These are phyloP conservation scores for Leucania comma DNA, from an alignment of 2,888 invertebrate species.

Conservation along the genomic window DNA sequence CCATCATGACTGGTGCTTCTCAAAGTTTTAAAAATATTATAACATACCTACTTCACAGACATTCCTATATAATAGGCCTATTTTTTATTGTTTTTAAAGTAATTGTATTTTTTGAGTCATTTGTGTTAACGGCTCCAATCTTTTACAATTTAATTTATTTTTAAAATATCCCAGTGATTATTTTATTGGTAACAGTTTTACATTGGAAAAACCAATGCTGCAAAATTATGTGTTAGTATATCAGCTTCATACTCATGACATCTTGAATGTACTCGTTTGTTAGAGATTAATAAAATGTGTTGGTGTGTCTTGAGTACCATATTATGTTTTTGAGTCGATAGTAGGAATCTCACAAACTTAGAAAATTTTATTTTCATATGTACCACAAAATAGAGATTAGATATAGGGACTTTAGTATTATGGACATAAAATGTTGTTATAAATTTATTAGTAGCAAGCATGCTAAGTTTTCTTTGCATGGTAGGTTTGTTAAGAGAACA, in stretches of 20 bases:
- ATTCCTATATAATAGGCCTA: constrained; percentile 62
- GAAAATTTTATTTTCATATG: constrained; percentile 75
- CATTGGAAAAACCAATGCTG: constrained; percentile 27
- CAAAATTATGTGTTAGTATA: constrained; percentile 51
- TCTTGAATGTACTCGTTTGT: constrained; percentile 66
- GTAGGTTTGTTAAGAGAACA: constrained; percentile 80
- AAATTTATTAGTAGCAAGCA: constrained; percentile 79
- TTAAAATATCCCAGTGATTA: constrained; percentile 34
- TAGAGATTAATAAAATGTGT: constrained; percentile 57
- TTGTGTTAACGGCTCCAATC: constrained; percentile 24
- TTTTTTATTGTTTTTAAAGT: constrained; percentile 50
- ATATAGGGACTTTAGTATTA: constrained; percentile 79
- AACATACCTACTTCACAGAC: constrained; percentile 57
- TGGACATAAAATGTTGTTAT: constrained; percentile 86
- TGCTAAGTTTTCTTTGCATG: constrained; percentile 86
- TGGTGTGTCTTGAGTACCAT: constrained; percentile 61
- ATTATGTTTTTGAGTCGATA: constrained; percentile 70
- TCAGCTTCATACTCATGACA: constrained; percentile 66
- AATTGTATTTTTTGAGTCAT: constrained; percentile 29
- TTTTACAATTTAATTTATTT: constrained; percentile 34
- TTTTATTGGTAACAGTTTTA: constrained; percentile 37
- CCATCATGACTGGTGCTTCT: constrained; percentile 45
- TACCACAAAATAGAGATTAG: constrained; percentile 74
- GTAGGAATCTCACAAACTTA: constrained; percentile 77
- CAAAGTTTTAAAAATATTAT: constrained; percentile 23